phyloP scores from a whole-genome alignment of 2,113 vertebrate species.

The Triplophysa rosa region DNA sequence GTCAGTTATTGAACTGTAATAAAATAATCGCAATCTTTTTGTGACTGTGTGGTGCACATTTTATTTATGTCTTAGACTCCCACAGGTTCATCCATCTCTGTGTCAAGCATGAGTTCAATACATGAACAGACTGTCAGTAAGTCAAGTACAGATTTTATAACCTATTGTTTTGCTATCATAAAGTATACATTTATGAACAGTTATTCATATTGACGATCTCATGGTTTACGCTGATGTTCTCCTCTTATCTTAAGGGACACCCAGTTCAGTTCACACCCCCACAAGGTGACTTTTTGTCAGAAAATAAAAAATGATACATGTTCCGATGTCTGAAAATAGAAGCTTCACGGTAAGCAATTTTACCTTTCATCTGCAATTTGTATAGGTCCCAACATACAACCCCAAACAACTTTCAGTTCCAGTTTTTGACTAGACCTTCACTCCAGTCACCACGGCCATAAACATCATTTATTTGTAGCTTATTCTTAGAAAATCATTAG shows the following conservation, averaged over 20 bases:
- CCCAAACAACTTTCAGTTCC: constrained; percentile 65
- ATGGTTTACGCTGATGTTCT: background rate
- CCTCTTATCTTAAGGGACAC: constrained; percentile 66
- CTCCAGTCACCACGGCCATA: constrained; percentile 64
- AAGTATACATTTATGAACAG: background rate
- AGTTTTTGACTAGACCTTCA: constrained; percentile 60
- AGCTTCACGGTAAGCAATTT: background rate
- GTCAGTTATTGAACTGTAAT: background rate
- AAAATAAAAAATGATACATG: background rate
- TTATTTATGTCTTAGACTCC: constrained; percentile 62
- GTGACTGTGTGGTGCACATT: background rate
- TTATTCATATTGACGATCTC: no score
- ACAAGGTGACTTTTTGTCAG: constrained; percentile 61
- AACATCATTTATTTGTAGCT: background rate
- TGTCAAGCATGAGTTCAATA: constrained; percentile 65
- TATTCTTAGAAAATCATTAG: background rate
- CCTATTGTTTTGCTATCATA: background rate
- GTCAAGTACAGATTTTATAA: constrained; percentile 37
- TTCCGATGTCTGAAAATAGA: background rate
- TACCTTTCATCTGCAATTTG: background rate
- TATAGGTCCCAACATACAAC: constrained; percentile 64
- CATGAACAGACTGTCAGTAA: constrained; percentile 66
- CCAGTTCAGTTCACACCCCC: constrained; percentile 59
- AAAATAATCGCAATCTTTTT: background rate
- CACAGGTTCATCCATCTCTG: constrained; percentile 63